These are phyloP conservation scores for Callipepla californica DNA, from an alignment of 2,113 vertebrate species.

Conservation along the genomic window DNA sequence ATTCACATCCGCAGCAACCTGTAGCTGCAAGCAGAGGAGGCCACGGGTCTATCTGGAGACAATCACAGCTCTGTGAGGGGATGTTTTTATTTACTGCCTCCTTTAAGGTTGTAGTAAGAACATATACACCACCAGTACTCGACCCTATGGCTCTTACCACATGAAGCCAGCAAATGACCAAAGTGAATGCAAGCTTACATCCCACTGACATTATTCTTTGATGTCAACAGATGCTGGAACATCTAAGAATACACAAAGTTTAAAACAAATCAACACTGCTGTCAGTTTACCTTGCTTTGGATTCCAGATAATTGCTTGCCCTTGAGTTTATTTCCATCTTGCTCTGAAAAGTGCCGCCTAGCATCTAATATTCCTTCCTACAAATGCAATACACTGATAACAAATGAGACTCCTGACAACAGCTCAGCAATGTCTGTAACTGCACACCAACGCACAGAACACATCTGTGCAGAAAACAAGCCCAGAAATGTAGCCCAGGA, in stretches of 20 bases:
- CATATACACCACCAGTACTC: background rate
- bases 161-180: background rate
- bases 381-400: background rate
- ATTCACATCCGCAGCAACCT: background rate
- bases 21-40: background rate
- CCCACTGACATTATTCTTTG: background rate
- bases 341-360: background rate
- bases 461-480: background rate
- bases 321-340: background rate
- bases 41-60: background rate
- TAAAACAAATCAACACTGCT: background rate
- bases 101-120: background rate
- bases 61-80: background rate
- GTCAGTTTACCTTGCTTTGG: background rate
- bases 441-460: background rate
- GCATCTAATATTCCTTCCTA: background rate
- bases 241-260: background rate
- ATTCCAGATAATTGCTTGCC: background rate
- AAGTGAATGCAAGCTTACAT: background rate
- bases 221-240: background rate
- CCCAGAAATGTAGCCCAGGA: background rate
- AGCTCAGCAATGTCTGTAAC: background rate
- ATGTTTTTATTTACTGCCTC: slow-evolving; percentile 32
- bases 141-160: background rate
- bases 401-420: background rate